Base-by-base conservation (phyloP, 2,113 vertebrate genomes). In the Saiga tatarica region DNA sequence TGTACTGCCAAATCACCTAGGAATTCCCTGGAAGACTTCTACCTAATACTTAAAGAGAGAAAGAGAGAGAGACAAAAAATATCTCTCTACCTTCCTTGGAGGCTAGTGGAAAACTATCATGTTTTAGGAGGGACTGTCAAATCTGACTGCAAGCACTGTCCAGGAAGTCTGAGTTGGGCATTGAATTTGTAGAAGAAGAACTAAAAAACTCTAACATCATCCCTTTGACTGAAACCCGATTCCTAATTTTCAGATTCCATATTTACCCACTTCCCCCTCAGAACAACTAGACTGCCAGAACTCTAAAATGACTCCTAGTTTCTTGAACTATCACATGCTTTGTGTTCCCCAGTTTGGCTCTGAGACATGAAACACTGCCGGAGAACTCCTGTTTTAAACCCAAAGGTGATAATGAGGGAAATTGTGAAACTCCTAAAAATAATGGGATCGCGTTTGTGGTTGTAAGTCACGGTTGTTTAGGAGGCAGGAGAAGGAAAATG, bases 291-390 rank as follows among this genome's bases (percentile, higher is more conserved):
- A 92, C 89, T 87, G 47, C 17, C 28, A 95, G 5, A 81, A 97
- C 88, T 42, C 50, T 86, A 94, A 95, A 1, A 3, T 97, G 92
- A 97, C 92, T 52, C n/a, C 53, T 50, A 84, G 89, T 93, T 94
- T 93, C 94, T 94, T 96, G 96, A 97, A 95, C 90, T 96, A 23
- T 89, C 95, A 26, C 26, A 93, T 95, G 92, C 84, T 89, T 89
- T 1, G 1, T 2, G 3, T 1, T 0, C 96, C 79, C 36, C 5
- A 95, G 82, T 28, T 67, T 92, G 60, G 25, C 76, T 84, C 67
- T 83, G 36, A 53, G 87, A 95, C 94, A 60, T 74, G 88, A 97
- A 89, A 93, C 3, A 47, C 10, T 53, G 45, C 28, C 53, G 47
- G 50, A 36, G 78, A 96, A 33, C 10, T 71, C 64, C 62, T 79